These are phyloP conservation scores for Anodontia alba DNA, from an alignment of 2,888 invertebrate genomes.

Conservation along the genomic window DNA sequence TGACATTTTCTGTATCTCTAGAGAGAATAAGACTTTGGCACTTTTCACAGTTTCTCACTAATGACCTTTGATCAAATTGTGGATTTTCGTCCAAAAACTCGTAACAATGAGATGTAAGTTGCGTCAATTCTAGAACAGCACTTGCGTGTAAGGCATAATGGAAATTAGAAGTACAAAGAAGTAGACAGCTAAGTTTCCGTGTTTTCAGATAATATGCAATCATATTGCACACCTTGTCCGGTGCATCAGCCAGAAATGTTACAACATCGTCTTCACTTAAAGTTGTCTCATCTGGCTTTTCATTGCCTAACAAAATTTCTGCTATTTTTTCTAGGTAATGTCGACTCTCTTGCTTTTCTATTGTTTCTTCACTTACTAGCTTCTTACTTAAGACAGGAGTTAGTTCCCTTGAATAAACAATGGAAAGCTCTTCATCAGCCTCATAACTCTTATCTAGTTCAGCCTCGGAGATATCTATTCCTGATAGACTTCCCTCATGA, in stretches of 20 bases:
- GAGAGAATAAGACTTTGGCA: background rate
- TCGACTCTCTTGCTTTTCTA: background rate
- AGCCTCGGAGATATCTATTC: background rate
- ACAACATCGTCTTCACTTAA: background rate
- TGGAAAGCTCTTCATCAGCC: background rate
- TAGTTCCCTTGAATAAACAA: background rate
- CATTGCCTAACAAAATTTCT: background rate
- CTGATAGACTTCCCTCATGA: slow-evolving; percentile 4
- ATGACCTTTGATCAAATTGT: background rate
- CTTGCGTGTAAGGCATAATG: background rate
- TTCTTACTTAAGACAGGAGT: background rate
- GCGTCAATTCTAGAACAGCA: background rate
- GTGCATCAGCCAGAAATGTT: background rate
- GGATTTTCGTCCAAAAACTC: slow-evolving; percentile 10
- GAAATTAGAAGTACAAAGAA: background rate
- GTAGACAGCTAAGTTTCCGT: background rate
- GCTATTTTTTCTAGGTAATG: background rate
- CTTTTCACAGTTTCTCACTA: background rate
- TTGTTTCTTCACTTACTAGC: background rate
- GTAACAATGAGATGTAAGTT: slow-evolving; percentile 11
- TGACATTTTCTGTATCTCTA: background rate
- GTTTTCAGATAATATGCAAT: background rate
- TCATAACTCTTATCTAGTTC: background rate
- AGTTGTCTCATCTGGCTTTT: background rate
- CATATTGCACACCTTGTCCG: background rate